Conservation (phyloP, 2,888 invertebrate species). For the Stenichneumon culpator region DNA sequence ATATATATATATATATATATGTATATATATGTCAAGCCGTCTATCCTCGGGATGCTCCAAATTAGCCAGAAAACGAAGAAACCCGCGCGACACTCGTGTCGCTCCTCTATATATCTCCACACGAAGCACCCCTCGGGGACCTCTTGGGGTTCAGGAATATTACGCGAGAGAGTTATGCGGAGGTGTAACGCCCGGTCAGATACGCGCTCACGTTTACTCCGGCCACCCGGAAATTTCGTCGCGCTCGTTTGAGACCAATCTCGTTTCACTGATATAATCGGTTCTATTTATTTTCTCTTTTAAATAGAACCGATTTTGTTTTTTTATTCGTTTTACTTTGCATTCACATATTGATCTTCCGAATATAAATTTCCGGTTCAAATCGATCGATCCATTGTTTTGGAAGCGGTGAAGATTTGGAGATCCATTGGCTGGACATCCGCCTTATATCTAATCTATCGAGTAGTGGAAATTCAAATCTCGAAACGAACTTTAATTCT, state of each 20-base stretch:
- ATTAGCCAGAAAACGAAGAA: conserved; percentile 57
- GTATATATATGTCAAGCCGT: conserved; percentile 15
- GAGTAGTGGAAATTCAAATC: not conserved
- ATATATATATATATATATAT: not conserved
- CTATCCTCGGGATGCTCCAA: conserved; percentile 29
- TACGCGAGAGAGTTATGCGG: conserved; percentile 63
- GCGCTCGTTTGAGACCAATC: not conserved
- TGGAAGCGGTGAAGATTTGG: too few relatives aligned
- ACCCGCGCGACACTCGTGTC: conserved; percentile 3
- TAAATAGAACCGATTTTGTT: not conserved
- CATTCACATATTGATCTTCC: not conserved
- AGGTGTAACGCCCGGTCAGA: conserved; percentile 69
- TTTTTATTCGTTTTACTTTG: not conserved
- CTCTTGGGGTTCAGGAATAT: conserved; percentile 56
- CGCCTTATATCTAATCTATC: too few relatives aligned
- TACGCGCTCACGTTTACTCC: conserved; percentile 44
- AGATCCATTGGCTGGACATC: too few relatives aligned
- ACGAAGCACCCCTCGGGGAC: not conserved
- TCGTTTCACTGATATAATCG: not conserved
- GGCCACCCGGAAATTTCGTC: conserved; percentile 15
- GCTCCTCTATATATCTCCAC: conserved; percentile 18
- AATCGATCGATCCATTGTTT: not conserved
- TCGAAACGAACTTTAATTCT: not conserved
- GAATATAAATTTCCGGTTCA: not conserved
- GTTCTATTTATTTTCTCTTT: not conserved